Evolutionary conservation across 2,888 invertebrate species (phyloP).

Genomic region (Hanleya hanleyi): DNA sequence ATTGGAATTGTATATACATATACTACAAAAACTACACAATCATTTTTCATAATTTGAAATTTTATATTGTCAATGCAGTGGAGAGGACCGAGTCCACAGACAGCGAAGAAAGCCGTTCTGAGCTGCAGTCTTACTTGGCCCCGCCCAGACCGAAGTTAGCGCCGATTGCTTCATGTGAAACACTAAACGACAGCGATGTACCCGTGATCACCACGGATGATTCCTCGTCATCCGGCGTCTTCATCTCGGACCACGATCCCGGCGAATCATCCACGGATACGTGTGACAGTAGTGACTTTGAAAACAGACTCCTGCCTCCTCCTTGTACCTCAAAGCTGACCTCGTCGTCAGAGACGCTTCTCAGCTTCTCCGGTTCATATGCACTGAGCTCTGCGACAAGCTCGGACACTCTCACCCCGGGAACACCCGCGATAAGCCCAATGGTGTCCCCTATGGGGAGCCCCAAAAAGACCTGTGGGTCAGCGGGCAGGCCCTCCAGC

Average conservation of each 20-base stretch:
- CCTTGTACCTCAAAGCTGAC: constrained; percentile 20
- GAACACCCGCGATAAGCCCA: constrained; percentile 65
- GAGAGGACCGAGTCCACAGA: constrained; percentile 53
- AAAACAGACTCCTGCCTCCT: constrained; percentile 14
- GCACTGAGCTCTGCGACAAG: constrained; percentile 61
- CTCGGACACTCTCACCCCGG: constrained; percentile 69
- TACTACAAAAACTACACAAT: too few species aligned
- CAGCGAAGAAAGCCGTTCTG: constrained; percentile 49
- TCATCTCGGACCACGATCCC: constrained; percentile 32
- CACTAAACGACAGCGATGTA: constrained; percentile 63
- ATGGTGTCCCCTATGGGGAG: constrained; percentile 60
- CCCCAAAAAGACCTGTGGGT: constrained; percentile 45
- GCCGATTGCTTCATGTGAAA: constrained; percentile 73
- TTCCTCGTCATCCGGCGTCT: constrained; percentile 23
- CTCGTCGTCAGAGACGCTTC: constrained; percentile 57
- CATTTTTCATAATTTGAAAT: too few species aligned
- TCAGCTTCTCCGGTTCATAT: constrained; percentile 39
- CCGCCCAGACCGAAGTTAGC: constrained; percentile 66
- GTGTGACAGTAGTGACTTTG: constrained; percentile 44
- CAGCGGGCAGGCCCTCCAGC: not conserved
- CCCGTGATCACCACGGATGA: constrained; percentile 60
- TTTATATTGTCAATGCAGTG: constrained; percentile 40
- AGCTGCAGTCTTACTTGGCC: constrained; percentile 48
- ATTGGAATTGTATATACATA: too few species aligned
- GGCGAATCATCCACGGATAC: constrained; percentile 56